phyloP scores from a whole-genome alignment of 2,113 vertebrate genomes.

The Esox niger region DNA sequence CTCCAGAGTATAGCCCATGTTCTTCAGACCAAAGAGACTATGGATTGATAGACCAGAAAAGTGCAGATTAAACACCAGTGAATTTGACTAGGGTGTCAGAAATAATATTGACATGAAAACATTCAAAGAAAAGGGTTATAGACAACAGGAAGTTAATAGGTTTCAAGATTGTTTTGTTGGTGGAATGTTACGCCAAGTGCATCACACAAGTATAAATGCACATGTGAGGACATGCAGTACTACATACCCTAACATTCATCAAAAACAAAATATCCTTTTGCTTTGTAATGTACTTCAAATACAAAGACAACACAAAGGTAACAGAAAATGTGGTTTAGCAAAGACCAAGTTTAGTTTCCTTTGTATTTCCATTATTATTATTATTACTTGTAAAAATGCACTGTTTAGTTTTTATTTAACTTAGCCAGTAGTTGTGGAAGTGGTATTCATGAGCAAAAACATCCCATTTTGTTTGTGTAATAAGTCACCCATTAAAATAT shows the following conservation, averaged over 20 bases:
- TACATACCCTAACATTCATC: conserved; percentile 55
- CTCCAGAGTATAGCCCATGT: conserved; percentile 18
- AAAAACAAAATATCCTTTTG: conserved; percentile 18
- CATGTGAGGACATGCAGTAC: conserved; percentile 59
- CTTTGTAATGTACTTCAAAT: conserved; percentile 26
- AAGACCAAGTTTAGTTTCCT: conserved; percentile 21
- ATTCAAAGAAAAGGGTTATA: conserved; percentile 29
- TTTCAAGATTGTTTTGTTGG: conserved; percentile 30
- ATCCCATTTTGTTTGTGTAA: no score
- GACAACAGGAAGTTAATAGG: conserved; percentile 40
- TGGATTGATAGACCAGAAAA: conserved; percentile 25
- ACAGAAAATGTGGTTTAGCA: conserved; percentile 39
- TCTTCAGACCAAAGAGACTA: conserved; percentile 31
- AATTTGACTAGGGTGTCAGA: conserved; percentile 18
- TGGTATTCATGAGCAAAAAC: no score
- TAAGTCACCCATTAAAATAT: no score
- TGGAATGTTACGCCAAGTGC: conserved; percentile 54
- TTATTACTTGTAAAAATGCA: conserved; percentile 27
- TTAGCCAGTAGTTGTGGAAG: no score
- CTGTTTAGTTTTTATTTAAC: no score
- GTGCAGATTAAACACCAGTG: conserved; percentile 37
- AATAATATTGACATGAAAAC: conserved; percentile 31
- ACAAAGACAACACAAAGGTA: conserved; percentile 57
- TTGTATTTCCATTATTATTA: conserved; percentile 36
- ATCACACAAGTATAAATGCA: conserved; percentile 43